Percentiles rank a stretch among this genome's conserved stretches.
phyloP scores from a whole-genome alignment of 2,888 invertebrate genomes.

The Meta bourneti region DNA sequence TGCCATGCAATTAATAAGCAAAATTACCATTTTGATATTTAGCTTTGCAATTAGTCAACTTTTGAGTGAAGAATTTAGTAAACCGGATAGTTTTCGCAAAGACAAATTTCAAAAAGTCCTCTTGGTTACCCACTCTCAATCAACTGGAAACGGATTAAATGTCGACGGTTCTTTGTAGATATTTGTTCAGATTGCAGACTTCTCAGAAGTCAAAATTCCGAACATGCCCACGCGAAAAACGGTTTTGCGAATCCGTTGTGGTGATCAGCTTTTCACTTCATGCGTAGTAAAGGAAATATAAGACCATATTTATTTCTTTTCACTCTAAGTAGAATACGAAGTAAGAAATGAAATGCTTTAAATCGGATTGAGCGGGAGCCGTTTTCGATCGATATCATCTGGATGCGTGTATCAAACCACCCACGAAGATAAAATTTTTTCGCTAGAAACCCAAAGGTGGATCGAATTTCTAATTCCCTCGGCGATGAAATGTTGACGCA shows the following conservation, averaged over 20 bases:
- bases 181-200: too few relatives aligned
- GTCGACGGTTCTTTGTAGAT: too few relatives aligned
- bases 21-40: too few relatives aligned
- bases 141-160: too few relatives aligned
- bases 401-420: background rate
- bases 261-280: background rate
- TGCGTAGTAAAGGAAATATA: background rate
- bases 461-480: background rate
- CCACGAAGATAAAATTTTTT: background rate
- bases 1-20: too few relatives aligned
- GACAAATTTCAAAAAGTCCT: too few relatives aligned
- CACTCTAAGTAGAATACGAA: background rate
- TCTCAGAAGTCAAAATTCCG: background rate
- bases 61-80: too few relatives aligned
- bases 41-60: too few relatives aligned
- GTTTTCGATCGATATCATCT: background rate
- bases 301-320: background rate
- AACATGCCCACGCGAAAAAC: background rate
- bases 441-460: background rate
- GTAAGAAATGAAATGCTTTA: background rate
- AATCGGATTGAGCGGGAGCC: background rate
- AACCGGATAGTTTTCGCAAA: too few relatives aligned
- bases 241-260: background rate
- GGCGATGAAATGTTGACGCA: background rate
- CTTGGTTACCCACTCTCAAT: too few relatives aligned